Evolutionary conservation across 35 echinoderm and acorn worm genomes (phyloP).

Genomic region (Acanthaster planci): DNA sequence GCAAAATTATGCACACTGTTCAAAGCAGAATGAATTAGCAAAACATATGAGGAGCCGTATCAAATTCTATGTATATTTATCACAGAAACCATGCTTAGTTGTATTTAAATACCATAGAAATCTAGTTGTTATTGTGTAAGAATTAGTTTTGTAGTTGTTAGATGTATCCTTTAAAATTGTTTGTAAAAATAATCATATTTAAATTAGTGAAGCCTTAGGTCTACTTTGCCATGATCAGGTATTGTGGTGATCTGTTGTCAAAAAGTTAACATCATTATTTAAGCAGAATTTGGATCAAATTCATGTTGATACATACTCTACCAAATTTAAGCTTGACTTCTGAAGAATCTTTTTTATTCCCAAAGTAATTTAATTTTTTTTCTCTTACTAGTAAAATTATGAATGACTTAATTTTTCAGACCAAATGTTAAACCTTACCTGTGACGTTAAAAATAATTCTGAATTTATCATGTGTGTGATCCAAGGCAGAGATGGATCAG

Average conservation of each 20-base stretch:
- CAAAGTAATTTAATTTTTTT: too few relatives aligned
- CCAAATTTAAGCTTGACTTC: neutral
- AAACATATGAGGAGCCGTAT: too few relatives aligned
- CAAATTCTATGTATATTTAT: neutral
- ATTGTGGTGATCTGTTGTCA: conserved; percentile 6
- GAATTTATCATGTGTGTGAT: too few relatives aligned
- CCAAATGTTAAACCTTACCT: too few relatives aligned
- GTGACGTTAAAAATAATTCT: too few relatives aligned
- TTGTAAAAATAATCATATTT: neutral
- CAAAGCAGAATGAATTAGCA: too few relatives aligned
- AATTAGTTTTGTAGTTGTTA: neutral
- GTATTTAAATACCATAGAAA: neutral
- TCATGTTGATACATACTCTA: conserved; percentile 2
- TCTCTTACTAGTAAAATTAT: too few relatives aligned
- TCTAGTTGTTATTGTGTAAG: neutral
- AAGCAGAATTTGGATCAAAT: neutral
- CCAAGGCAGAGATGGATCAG: too few relatives aligned
- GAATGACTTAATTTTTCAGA: too few relatives aligned
- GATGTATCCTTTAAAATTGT: neutral
- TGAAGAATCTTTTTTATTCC: too few relatives aligned
- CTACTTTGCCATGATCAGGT: neutral
- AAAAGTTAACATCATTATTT: neutral
- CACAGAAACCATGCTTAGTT: neutral
- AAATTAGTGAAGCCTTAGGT: neutral
- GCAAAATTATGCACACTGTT: too few relatives aligned